These are phyloP conservation scores for Sturnus vulgaris DNA, from an alignment of 2,113 vertebrate species.

Conservation along the genomic window DNA sequence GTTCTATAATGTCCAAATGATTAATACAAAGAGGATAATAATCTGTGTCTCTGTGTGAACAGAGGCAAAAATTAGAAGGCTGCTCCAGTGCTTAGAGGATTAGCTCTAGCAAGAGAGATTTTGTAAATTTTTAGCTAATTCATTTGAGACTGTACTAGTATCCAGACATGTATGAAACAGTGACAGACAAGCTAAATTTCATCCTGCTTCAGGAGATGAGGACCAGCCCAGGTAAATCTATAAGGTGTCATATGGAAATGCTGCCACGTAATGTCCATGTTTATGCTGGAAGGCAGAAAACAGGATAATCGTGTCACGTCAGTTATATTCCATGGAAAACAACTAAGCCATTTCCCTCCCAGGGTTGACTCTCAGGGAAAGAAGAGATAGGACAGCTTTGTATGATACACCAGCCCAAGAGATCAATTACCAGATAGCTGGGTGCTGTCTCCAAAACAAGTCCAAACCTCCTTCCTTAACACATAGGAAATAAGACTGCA, in stretches of 20 bases:
- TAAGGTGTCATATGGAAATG: neutral
- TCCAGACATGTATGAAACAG: neutral
- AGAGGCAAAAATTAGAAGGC: neutral
- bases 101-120: neutral
- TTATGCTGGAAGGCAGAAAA: slow-evolving; percentile 3
- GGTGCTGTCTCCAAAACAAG: neutral
- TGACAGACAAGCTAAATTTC: neutral
- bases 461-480: neutral
- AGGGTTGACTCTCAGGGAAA: neutral
- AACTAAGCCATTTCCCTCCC: neutral
- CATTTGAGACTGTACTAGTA: neutral
- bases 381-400: neutral
- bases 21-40: neutral
- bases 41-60: neutral
- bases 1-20: neutral
- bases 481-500: neutral
- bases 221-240: neutral
- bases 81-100: neutral
- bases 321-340: neutral
- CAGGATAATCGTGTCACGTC: neutral
- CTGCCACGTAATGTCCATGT: neutral
- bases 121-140: neutral
- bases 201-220: neutral
- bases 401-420: neutral
- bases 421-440: neutral